phyloP scores from a whole-genome alignment of 1,140 invertebrate species.

The Zaprionus kolodkinae region DNA sequence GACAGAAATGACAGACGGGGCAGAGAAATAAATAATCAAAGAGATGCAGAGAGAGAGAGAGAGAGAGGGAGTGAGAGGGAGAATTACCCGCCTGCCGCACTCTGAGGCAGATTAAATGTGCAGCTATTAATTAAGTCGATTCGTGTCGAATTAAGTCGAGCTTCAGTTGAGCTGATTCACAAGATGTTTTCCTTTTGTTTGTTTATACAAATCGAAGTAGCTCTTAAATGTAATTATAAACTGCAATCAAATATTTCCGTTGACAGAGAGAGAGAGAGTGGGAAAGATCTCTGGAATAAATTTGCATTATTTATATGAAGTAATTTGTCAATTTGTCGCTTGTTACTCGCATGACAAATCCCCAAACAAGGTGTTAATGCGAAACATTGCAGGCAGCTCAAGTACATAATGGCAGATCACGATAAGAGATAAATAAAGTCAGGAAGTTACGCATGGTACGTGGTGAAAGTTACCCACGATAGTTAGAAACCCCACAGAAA shows the following conservation, averaged over 20 bases:
- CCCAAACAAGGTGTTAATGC: conserved; percentile 50
- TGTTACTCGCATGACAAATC: conserved; percentile 40
- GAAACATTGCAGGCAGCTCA: conserved; percentile 28
- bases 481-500: background rate
- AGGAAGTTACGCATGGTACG: background rate
- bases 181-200: conserved; percentile 12
- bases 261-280: conserved; percentile 13
- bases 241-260: conserved; percentile 73
- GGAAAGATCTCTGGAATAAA: conserved; percentile 43
- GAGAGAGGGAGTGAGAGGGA: conserved; percentile 9
- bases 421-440: conserved; percentile 6
- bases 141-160: conserved; percentile 42
- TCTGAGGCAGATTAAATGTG: conserved; percentile 73
- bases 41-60: background rate
- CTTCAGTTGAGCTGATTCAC: conserved; percentile 41
- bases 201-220: conserved; percentile 58
- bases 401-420: conserved; percentile 16
- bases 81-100: conserved; percentile 21
- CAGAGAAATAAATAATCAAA: background rate
- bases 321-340: conserved; percentile 60
- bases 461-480: background rate
- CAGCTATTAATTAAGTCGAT: conserved; percentile 70
- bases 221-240: conserved; percentile 61
- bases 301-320: conserved; percentile 57
- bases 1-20: background rate